Conservation (phyloP, 30 jellyfish, hydroid and myxozoan species). For the Hydractinia echinata region DNA sequence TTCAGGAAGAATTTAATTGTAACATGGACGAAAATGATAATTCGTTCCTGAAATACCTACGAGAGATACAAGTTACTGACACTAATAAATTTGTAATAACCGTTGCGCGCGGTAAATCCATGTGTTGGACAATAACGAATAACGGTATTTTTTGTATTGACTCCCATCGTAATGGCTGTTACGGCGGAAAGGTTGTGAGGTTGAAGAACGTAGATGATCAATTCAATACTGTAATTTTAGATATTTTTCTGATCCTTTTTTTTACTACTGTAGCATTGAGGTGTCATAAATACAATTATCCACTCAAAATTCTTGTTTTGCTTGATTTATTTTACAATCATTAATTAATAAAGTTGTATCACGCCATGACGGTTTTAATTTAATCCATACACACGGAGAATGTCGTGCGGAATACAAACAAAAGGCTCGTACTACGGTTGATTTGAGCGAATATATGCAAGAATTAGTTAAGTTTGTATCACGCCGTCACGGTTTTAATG, state of each 20-base stretch:
- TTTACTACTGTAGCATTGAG: not conserved
- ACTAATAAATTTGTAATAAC: not conserved
- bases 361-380: too few species aligned
- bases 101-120: not conserved
- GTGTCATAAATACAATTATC: not conserved
- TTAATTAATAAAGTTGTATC: too few species aligned
- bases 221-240: not conserved
- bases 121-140: not conserved
- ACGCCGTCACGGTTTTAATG: too few species aligned
- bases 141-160: not conserved
- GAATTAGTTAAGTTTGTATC: too few species aligned
- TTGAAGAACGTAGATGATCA: not conserved
- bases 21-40: not conserved
- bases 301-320: not conserved
- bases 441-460: too few species aligned
- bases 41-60: not conserved
- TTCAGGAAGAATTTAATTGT: not conserved
- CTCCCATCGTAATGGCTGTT: not conserved
- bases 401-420: too few species aligned
- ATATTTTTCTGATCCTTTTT: not conserved
- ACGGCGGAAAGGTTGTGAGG: not conserved
- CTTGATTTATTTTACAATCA: too few species aligned
- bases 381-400: too few species aligned
- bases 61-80: constrained; percentile 2
- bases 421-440: too few species aligned